A percentile compares a stretch with the other conserved stretches of the same genome.
Conservation (phyloP, 2,888 invertebrate species). For the Eristalis pertinax region DNA sequence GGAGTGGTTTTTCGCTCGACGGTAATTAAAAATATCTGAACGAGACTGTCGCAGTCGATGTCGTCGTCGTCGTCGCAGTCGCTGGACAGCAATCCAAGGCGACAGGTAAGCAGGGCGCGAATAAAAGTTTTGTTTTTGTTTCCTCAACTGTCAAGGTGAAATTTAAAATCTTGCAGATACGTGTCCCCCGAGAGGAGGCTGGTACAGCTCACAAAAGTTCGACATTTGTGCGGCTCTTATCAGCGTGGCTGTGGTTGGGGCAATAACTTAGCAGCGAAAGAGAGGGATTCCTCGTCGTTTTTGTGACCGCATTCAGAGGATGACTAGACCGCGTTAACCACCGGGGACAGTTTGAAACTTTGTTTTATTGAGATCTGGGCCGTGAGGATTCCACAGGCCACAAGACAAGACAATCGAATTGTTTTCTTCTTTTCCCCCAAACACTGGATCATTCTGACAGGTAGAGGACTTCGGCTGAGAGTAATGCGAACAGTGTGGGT, state of each 20-base stretch:
- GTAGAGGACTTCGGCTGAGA: background rate
- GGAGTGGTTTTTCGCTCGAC: conserved; percentile 47
- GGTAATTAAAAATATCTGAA: conserved; percentile 63
- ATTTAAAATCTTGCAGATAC: conserved; percentile 64
- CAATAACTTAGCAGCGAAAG: conserved; percentile 52
- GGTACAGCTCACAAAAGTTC: conserved; percentile 41
- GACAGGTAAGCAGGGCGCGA: conserved; percentile 47
- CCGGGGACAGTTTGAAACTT: conserved; percentile 60
- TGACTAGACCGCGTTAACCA: conserved; percentile 48
- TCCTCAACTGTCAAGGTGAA: conserved; percentile 67
- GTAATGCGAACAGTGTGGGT: background rate
- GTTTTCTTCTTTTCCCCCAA: background rate
- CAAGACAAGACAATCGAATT: conserved; percentile 15
- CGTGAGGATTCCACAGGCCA: background rate
- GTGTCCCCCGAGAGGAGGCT: conserved; percentile 23
- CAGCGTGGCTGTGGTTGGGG: conserved; percentile 34
- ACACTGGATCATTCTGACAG: conserved; percentile 33
- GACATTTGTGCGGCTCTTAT: conserved; percentile 61
- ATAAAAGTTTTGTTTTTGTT: conserved; percentile 36
- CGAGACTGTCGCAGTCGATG: background rate
- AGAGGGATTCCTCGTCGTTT: conserved; percentile 9
- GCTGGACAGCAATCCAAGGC: conserved; percentile 16
- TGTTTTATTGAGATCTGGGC: conserved; percentile 50
- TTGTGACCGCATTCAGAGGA: background rate
- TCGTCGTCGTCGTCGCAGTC: background rate